Base-by-base conservation (phyloP, 2,113 vertebrate genomes). In the Myiozetetes cayanensis region DNA sequence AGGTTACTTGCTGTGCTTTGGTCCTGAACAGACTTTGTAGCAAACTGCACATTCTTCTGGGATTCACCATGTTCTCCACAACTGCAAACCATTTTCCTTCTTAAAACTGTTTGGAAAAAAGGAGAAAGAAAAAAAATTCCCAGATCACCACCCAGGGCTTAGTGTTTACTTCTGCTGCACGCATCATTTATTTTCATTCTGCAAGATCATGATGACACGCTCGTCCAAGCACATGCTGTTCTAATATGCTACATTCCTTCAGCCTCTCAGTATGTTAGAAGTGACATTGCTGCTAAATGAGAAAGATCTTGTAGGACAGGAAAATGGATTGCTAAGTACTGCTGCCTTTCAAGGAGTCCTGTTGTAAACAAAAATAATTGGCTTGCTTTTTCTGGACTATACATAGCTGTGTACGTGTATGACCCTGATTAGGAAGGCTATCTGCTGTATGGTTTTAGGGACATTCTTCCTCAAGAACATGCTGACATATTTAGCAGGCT, bases 141-240 rank as follows among this genome's bases (percentile, higher is more conserved):
- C 72, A 94, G 58, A 86, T 94, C 85, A 82, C 94, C 96, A 95
- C 92, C 92, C 93, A 94, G 89, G 73, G 94, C 62, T 96, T 89
- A 95, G 70, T 96, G 96, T 96, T 96, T 97, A 96, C 90, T 97
- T 92, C 90, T 95, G 84, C 91, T 87, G 93, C 90, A 95, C 21
- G 77, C 96, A 95, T 96, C 95, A 95, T 97, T 97, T 97, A 91
- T 97, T 97, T 97, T 96, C 91, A 90, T 97, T 97, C 95, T 96
- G 90, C 93, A 94, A 80, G 94, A 95, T 92, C 95, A 96, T 85
- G 91, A 96, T 97, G 96, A 93, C 92, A 96, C 6, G 21, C 86
- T 96, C 35, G 1, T 96, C 94, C 90, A 96, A 97, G 96, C 96
- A 97, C 94, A 95, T 88, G 89, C 93, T 97, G 93, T 95, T 96